These are phyloP conservation scores for Apodemia mormo DNA, from an alignment of 2,888 invertebrate genomes.

Conservation along the genomic window DNA sequence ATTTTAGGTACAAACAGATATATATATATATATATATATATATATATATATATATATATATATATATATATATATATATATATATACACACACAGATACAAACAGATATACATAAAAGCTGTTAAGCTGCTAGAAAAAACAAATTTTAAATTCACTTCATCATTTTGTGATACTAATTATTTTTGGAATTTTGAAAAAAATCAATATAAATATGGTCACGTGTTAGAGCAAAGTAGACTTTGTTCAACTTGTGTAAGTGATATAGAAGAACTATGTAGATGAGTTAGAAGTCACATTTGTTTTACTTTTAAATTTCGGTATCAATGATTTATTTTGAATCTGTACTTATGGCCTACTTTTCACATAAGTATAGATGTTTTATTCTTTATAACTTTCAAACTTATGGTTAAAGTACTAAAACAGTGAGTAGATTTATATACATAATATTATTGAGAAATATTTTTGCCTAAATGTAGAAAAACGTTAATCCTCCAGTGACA, in stretches of 20 bases:
- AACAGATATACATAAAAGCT: too few relatives aligned
- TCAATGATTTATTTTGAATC: constrained; percentile 50
- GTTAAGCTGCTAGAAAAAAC: too few relatives aligned
- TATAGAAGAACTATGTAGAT: background rate
- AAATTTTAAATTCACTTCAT: background rate
- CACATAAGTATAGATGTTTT: constrained; percentile 41
- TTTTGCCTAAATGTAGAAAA: constrained; percentile 22
- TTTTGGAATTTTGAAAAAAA: background rate
- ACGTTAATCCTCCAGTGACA: constrained; percentile 21
- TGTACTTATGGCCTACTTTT: constrained; percentile 72
- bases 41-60: too few relatives aligned
- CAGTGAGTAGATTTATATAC: background rate
- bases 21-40: too few relatives aligned
- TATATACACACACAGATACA: too few relatives aligned
- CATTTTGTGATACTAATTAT: constrained; percentile 6
- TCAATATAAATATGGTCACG: background rate
- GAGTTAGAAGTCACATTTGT: constrained; percentile 32
- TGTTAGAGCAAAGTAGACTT: constrained; percentile 2
- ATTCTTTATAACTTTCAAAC: constrained; percentile 8
- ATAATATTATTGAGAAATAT: constrained; percentile 11
- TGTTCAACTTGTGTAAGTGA: constrained; percentile 9
- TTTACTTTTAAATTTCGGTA: constrained; percentile 53
- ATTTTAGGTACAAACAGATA: background rate
- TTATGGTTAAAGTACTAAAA: constrained; percentile 10
- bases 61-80: too few relatives aligned